Conservation (phyloP, 1,140 invertebrate genomes). For the Aradophagus sp. region DNA sequence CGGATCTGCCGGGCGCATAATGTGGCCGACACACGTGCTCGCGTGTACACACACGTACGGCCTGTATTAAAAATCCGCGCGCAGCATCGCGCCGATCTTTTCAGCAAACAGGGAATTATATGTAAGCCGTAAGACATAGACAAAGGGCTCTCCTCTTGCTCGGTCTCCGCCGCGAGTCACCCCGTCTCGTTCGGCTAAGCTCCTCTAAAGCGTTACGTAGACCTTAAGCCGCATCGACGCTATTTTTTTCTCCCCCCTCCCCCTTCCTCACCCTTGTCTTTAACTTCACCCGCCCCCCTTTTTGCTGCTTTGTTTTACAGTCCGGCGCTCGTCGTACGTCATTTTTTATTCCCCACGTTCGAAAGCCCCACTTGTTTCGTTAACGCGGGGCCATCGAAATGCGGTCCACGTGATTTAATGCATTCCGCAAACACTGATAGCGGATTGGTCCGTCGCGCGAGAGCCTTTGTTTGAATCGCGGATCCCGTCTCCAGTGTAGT, state of each 20-base stretch:
- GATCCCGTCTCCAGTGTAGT: slow-evolving; percentile 48
- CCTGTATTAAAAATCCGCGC: slow-evolving; percentile 69
- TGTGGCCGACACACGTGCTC: slow-evolving; percentile 16
- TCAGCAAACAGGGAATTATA: slow-evolving; percentile 74
- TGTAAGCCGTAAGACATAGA: slow-evolving; percentile 74
- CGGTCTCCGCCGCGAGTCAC: slow-evolving; percentile 33
- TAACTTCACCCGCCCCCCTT: neutral
- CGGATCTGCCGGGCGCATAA: slow-evolving; percentile 45
- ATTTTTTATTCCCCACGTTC: slow-evolving; percentile 25
- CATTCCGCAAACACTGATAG: slow-evolving; percentile 70
- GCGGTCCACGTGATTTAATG: slow-evolving; percentile 63
- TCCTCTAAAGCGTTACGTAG: slow-evolving; percentile 63
- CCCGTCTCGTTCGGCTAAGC: slow-evolving; percentile 61
- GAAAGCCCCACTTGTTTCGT: slow-evolving; percentile 46
- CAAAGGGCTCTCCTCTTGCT: slow-evolving; percentile 63
- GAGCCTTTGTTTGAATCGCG: slow-evolving; percentile 69
- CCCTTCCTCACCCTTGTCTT: too few species aligned
- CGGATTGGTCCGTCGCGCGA: slow-evolving; percentile 56
- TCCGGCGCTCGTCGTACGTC: too few species aligned
- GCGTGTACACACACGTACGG: slow-evolving; percentile 6
- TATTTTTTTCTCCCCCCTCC: slow-evolving; percentile 17
- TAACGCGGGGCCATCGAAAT: slow-evolving; percentile 46
- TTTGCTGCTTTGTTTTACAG: neutral
- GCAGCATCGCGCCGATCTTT: slow-evolving; percentile 65
- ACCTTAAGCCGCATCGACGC: slow-evolving; percentile 70